Base-by-base conservation (phyloP, 2,113 vertebrate species). In the Prolemur simus region DNA sequence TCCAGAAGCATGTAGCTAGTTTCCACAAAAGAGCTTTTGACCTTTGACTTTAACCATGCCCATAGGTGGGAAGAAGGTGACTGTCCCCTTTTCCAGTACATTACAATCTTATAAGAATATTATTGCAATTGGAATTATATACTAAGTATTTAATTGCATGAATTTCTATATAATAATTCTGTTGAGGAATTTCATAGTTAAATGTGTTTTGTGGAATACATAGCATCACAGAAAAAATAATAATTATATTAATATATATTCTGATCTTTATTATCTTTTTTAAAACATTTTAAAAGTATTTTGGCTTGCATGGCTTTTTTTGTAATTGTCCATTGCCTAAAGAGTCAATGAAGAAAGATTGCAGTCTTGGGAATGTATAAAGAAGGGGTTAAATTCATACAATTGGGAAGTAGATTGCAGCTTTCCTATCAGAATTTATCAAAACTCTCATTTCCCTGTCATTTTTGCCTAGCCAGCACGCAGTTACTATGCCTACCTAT, bases 391-490 rank as follows among this genome's bases (percentile, higher is more conserved):
- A 71, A 78, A 49, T 13, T 56, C 76, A 8, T 47, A 13, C 1
- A 13, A 52, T 80, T 93, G 66, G 14, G 9, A 56, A 39, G 2
- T n/a, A 91, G 32, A 74, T 25, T 95, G n/a, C 3, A 66, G 82
- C 77, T 96, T 96, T 96, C 89, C 32, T 34, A 69, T 42, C 88
- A 96, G 54, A 93, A 95, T 63, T 73, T 49, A 97, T 87, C 58
- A 83, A 68, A 39, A 5, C n/a, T 47, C 32, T 96, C 64, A 87
- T 96, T 97, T 96, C 49, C 42, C 86, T 80, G 60, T 80, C 8
- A 15, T 66, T 96, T 90, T 92, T 96, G 66, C 95, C 97, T 93
- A 95, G 56, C 76, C 80, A 94, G 56, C 47, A 80, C 27, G 42
- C 74, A 84, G 63, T 90, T 49, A 56, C 86, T 87, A 64, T 3